Evolutionary conservation across 2,113 vertebrate genomes (phyloP), one percentile per base, ranked within the genome.

Genomic region (Solea senegalensis): DNA sequence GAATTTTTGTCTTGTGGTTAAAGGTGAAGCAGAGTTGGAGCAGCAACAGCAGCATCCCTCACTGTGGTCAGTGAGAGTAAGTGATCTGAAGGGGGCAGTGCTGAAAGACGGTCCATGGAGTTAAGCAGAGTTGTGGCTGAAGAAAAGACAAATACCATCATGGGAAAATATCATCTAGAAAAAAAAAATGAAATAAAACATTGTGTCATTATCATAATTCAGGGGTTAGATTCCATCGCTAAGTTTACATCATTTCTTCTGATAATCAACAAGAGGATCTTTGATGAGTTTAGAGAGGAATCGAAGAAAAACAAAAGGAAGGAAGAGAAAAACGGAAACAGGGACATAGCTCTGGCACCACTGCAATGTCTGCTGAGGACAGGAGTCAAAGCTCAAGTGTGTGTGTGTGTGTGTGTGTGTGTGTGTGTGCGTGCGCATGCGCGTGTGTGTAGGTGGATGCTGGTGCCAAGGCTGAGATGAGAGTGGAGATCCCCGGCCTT

Each of bases 401-500:
- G 26, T 63, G 14, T 50, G 26, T 44, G 57, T 53, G 26, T 53
- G 26, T 14, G 48, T 9, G 8, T 15, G 44, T 50, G 51, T 58
- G 45, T 46, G 21, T 43, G 9, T 48, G 43, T 50, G 57, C n/a
- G 34, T 9, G n/a, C n/a, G n/a, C n/a, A 9, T 34, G 55, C 11
- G 54, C 5, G 74, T 43, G 13, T 52, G 72, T 41, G 72, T 68
- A 63, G 16, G 44, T 10, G 13, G 55, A 7, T 41, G 66, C 3
- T 55, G 51, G 78, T 85, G 87, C 81, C 88, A 88, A 86, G 81
- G 65, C 55, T 75, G 59, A 82, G 79, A 81, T 81, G 80, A 84
- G 80, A 71, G 59, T 69, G 88, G 86, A 91, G 88, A 91, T 56
- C 81, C 89, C 87, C 84, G 68, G 87, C 90, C 89, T 82, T 10